Percentiles rank a stretch among this genome's conserved stretches.
phyloP scores from a whole-genome alignment of 2,797 vertebrate species.

The Cyprinella venusta region DNA sequence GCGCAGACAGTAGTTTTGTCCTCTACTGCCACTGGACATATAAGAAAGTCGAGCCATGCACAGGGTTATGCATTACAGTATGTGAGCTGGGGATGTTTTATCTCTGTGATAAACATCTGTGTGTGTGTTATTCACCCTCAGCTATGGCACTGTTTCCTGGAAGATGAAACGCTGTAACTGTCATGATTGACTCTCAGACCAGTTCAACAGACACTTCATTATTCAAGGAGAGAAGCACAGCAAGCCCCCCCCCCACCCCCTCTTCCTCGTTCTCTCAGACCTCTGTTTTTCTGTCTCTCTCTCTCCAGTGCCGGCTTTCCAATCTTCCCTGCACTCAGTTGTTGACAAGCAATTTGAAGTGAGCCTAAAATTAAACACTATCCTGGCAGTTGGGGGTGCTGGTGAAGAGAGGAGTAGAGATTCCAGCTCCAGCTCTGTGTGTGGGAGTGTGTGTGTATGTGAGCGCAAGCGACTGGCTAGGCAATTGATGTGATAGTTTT shows the following conservation, averaged over 20 bases:
- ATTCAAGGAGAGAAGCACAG: conserved; percentile 74
- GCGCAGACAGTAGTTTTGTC: conserved; percentile 22
- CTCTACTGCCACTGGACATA: conserved; percentile 12
- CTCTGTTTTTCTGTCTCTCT: conserved; percentile 44
- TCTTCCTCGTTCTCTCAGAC: not conserved
- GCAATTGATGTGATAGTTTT: conserved; percentile 60
- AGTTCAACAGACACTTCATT: conserved; percentile 78
- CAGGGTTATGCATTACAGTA: conserved; percentile 31
- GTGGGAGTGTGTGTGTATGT: conserved; percentile 39
- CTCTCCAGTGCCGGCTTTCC: conserved; percentile 32
- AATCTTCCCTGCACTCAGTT: conserved; percentile 60
- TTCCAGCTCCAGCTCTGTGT: conserved; percentile 29
- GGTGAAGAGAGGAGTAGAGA: conserved; percentile 54
- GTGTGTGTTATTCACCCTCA: conserved; percentile 51
- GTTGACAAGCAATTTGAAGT: conserved; percentile 81
- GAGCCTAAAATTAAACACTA: conserved; percentile 77
- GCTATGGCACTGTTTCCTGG: conserved; percentile 55
- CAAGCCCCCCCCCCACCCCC: conserved; percentile 17
- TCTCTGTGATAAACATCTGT: conserved; percentile 44
- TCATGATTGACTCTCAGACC: conserved; percentile 73
- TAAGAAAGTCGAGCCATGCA: conserved; percentile 28
- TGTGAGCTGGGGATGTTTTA: conserved; percentile 35
- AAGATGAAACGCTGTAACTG: conserved; percentile 75
- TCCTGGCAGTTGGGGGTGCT: conserved; percentile 60
- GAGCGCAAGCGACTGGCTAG: conserved; percentile 48